Conservation (phyloP, 1,140 invertebrate genomes). For the Drosophila biarmipes region DNA sequence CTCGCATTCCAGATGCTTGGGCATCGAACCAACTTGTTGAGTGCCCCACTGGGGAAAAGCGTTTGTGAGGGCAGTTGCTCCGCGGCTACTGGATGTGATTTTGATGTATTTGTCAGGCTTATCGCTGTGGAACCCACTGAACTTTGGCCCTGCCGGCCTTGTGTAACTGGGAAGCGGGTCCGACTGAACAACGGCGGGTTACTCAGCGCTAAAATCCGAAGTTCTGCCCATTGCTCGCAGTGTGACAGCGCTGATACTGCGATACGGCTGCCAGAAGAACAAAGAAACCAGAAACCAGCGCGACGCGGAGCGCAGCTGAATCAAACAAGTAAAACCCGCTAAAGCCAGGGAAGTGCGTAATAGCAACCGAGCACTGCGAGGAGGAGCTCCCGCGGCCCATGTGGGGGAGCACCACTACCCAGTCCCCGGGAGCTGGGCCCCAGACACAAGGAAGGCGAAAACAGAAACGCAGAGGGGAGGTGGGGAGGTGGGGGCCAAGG, state of each 20-base stretch:
- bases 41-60: slow-evolving; percentile 15
- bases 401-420: slow-evolving; percentile 6
- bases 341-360: slow-evolving; percentile 23
- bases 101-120: slow-evolving; percentile 16
- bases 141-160: slow-evolving; percentile 27
- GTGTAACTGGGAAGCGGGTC: slow-evolving; percentile 14
- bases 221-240: slow-evolving; percentile 24
- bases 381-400: slow-evolving; percentile 20
- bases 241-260: slow-evolving; percentile 53
- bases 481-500: background rate
- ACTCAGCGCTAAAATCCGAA: slow-evolving; percentile 14
- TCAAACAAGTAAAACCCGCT: slow-evolving; percentile 63
- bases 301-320: slow-evolving; percentile 52
- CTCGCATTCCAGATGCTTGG: slow-evolving; percentile 32
- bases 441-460: slow-evolving; percentile 30
- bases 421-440: background rate
- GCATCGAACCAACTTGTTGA: slow-evolving; percentile 48
- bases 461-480: background rate
- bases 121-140: slow-evolving; percentile 14
- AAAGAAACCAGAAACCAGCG: slow-evolving; percentile 71
- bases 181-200: slow-evolving; percentile 1
- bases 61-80: slow-evolving; percentile 1
- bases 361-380: slow-evolving; percentile 14
- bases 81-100: slow-evolving; percentile 2
- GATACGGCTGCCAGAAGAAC: slow-evolving; percentile 50